phyloP scores from a whole-genome alignment of 2,113 vertebrate genomes.

The Notothenia coriiceps region DNA sequence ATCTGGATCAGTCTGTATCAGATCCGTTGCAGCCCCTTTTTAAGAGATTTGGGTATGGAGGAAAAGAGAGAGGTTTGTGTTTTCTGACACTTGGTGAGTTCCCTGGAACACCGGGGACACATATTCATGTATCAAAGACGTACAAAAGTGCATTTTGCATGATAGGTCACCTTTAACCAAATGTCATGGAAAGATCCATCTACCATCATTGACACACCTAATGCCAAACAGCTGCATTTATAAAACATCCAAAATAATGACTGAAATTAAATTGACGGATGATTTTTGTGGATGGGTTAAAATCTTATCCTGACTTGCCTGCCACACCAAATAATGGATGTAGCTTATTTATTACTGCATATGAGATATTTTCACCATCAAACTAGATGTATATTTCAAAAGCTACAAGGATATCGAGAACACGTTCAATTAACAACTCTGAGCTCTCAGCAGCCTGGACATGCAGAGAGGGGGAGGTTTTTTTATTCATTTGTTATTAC shows the following conservation, averaged over 20 bases:
- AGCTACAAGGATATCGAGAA: conserved; percentile 21
- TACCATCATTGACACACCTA: not conserved
- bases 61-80: no score
- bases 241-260: not conserved
- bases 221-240: not conserved
- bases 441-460: conserved; percentile 47
- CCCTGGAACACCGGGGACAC: no score
- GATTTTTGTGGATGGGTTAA: conserved; percentile 4
- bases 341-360: conserved; percentile 27
- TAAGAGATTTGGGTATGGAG: no score
- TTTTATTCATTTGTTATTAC: not conserved
- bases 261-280: not conserved
- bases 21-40: no score
- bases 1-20: no score
- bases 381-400: conserved; percentile 40
- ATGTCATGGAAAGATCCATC: not conserved
- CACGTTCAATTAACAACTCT: conserved; percentile 58
- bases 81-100: no score
- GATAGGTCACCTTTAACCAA: no score
- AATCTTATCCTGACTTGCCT: conserved; percentile 22
- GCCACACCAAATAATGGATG: conserved; percentile 8
- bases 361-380: conserved; percentile 47
- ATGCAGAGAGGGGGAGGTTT: conserved; percentile 25
- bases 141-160: no score
- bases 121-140: no score